Conservation (phyloP, 53 echinoderm and acorn worm species). For the Arbacia lixula region DNA sequence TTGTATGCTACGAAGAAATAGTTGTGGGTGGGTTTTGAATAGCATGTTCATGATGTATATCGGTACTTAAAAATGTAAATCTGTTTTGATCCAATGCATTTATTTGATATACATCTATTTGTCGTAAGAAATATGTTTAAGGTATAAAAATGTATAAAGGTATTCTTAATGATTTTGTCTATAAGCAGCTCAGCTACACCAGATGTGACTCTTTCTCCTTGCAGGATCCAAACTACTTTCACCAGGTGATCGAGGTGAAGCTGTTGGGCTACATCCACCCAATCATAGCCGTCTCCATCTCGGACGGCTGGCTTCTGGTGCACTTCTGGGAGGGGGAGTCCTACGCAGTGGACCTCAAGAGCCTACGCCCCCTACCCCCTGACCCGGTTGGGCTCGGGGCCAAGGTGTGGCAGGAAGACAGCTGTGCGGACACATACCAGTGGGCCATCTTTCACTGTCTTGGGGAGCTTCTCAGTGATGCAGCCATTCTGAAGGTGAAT, state of each 20-base stretch:
- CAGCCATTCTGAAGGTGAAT: conserved; percentile 33
- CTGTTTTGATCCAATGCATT: too few relatives aligned
- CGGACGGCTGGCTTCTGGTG: conserved; percentile 13
- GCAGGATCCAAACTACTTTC: conserved; percentile 9
- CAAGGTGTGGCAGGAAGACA: too few relatives aligned
- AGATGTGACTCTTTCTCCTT: background rate
- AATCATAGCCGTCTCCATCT: conserved; percentile 32
- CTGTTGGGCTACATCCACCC: background rate
- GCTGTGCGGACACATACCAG: background rate
- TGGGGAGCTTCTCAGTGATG: background rate
- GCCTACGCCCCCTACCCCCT: background rate
- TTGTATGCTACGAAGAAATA: too few relatives aligned
- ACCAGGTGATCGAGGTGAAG: background rate
- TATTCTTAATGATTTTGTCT: background rate
- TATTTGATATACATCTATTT: too few relatives aligned
- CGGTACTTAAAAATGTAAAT: background rate
- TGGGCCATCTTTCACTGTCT: conserved; percentile 29
- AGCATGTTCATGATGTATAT: background rate
- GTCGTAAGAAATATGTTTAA: background rate
- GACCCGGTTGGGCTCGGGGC: background rate
- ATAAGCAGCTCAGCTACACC: background rate
- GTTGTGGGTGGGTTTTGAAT: too few relatives aligned
- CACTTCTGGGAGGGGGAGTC: conserved; percentile 44
- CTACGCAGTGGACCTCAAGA: conserved; percentile 12
- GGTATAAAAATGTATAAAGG: too few relatives aligned